Base-by-base conservation (phyloP, 2,888 invertebrate genomes). In the Caenorhabditis sinica region DNA sequence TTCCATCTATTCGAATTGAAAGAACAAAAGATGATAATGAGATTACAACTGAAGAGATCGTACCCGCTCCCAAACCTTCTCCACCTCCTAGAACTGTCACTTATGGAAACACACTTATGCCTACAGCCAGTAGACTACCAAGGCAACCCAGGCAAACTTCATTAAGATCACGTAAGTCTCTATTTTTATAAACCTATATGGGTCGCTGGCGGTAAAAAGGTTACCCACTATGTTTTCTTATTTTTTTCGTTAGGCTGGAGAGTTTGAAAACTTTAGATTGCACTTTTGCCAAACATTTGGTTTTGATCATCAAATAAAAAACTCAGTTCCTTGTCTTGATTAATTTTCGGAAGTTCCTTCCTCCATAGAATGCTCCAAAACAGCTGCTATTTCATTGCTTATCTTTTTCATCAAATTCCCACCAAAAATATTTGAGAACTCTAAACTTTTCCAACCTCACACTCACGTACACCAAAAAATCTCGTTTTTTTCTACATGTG, bases 1-100 rank as follows among this genome's bases (percentile, higher is more conserved):
- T 85, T 51, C 84, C 84, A 9, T 61, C 77, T 2, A 82, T 85
- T 25, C 63, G 84, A 61, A 81, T 85, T 11, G 84, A 85, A 36
- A 49, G 65, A 28, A 58, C 73, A 1, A 76, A 68, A 56, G 72
- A 80, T 30, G 80, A 66, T 4, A 66, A 76, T 40, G 75, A 28
- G 9, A 72, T 74, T 23, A 33, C n/a, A n/a, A n/a, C 79, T 15
- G 65, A 79, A 17, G 75, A 80, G 11, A 69, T 76, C 8, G 65
- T 75, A 13, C 56, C 80, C 0, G 75, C 71, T 11, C 75, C 79
- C 23, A 79, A 79, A 56, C 79, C 79, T 1, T 56, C 79, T 1
- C 79, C 83, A n/a, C 83, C 83, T 4, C 76, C 79, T 0, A 83
- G 74, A 60, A 76, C 56, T 25, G 65, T 65, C 2, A 60, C 81